Base-by-base conservation (phyloP, 2,888 invertebrate genomes). In the Phyllotreta cruciferae region DNA sequence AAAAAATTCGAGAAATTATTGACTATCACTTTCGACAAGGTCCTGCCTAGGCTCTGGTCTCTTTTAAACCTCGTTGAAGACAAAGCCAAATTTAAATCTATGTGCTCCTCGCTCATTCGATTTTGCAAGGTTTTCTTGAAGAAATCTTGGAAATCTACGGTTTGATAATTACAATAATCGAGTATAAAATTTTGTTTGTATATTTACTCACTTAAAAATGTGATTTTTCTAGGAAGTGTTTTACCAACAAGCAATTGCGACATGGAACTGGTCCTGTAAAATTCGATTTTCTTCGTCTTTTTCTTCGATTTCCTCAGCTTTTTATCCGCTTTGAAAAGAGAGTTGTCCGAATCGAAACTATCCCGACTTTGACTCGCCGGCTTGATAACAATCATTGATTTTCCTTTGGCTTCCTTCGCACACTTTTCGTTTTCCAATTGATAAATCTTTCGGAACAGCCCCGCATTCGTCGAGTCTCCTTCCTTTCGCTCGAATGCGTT, bases 1-100 rank as follows among this genome's bases (percentile, higher is more conserved):
- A 69, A 53, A 41, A 66, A 58, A 13, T 55, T 63, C 1, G 67
- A 58, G n/a, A 69, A 64, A 53, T 63, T 60, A 47, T 60, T 64
- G 7, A 69, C 42, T 36, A 67, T 38, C 42, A 67, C 36, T 44
- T 49, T 55, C n/a, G 61, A 61, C 7, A 55, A 11, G 14, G 47
- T 56, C 36, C 41, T 61, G 9, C 50, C 55, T 10, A 10, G 5
- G 24, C 45, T 41, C 24, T 41, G 6, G 35, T 61, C 47, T 36
- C 49, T 55, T 1, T 61, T 61, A 49, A 61, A 61, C 8, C 54
- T 44, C 13, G 61, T 61, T 8, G 55, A 47, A 6, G 61, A 61
- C 14, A 49, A 49, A 35, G 9, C 49, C 41, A 61, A 11, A 24
- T 49, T 14, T 7, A 49, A 39, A 14, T 50, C 37, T n/a, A 42